A percentile compares a stretch with the other conserved stretches of the same genome.
These are phyloP conservation scores for Cosmia pyralina DNA, from an alignment of 2,888 invertebrate species.

Conservation along the genomic window DNA sequence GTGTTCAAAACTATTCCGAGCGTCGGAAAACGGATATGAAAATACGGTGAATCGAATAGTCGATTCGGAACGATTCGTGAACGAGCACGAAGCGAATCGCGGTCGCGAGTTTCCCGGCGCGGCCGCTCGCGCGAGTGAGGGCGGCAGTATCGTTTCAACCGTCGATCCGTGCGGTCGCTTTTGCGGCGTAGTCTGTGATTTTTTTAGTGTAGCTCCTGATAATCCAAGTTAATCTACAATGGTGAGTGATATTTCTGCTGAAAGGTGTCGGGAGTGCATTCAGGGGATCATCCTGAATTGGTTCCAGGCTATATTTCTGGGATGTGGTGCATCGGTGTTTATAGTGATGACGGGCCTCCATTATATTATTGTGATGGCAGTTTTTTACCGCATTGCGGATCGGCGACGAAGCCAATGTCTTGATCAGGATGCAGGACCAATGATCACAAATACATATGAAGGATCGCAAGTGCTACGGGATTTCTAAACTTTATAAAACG, in stretches of 20 bases:
- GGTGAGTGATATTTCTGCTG: conserved; percentile 89
- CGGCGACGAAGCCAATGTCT: conserved; percentile 73
- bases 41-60: conserved; percentile 85
- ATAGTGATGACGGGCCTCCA: conserved; percentile 90
- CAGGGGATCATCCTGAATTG: conserved; percentile 74
- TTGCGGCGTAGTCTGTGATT: conserved; percentile 90
- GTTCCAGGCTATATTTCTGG: conserved; percentile 84
- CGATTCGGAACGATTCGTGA: conserved; percentile 86
- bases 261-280: conserved; percentile 84
- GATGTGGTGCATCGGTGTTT: conserved; percentile 88
- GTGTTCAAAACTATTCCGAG: conserved; percentile 73
- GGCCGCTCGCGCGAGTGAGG: conserved; percentile 89
- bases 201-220: conserved; percentile 90
- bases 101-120: conserved; percentile 87
- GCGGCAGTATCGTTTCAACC: conserved; percentile 91
- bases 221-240: conserved; percentile 91
- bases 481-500: conserved; percentile 64
- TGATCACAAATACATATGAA: conserved; percentile 58
- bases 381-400: conserved; percentile 91
- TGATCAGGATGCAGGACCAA: conserved; percentile 65
- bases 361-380: conserved; percentile 90
- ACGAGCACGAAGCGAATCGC: conserved; percentile 85
- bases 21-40: conserved; percentile 85
- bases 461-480: conserved; percentile 62
- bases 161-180: conserved; percentile 90